Evolutionary conservation across 2,888 invertebrate species (phyloP).

Genomic region (Scaptomyza polygonia): DNA sequence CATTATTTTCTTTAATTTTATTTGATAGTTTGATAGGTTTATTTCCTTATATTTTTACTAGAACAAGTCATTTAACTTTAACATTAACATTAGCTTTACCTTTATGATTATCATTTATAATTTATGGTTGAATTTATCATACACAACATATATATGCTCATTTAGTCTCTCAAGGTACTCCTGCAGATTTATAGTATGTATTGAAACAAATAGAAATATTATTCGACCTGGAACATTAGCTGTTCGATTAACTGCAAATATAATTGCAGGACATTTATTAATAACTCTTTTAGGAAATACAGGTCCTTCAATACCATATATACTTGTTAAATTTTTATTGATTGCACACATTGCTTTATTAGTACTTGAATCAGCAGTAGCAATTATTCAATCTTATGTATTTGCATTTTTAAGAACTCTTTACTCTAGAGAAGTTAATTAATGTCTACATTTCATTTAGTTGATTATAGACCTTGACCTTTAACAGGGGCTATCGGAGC

Average conservation of each 20-base stretch:
- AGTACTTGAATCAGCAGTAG: slow-evolving; percentile 85
- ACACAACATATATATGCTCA: slow-evolving; percentile 88
- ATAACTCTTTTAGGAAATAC: slow-evolving; percentile 86
- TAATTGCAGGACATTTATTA: slow-evolving; percentile 90
- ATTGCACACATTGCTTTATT: slow-evolving; percentile 84
- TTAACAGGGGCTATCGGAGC: slow-evolving; percentile 85
- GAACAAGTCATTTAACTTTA: slow-evolving; percentile 87
- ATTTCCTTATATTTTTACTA: slow-evolving; percentile 90
- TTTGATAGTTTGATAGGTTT: slow-evolving; percentile 88
- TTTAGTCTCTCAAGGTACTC: slow-evolving; percentile 89
- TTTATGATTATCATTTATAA: slow-evolving; percentile 88
- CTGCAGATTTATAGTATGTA: slow-evolving; percentile 87
- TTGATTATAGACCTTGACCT: too few species aligned
- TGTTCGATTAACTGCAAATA: slow-evolving; percentile 90
- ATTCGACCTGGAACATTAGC: slow-evolving; percentile 89
- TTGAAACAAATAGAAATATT: slow-evolving; percentile 90
- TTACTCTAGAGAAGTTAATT: slow-evolving; percentile 88
- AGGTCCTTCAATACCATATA: slow-evolving; percentile 68
- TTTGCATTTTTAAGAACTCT: slow-evolving; percentile 87
- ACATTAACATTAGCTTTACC: slow-evolving; percentile 87
- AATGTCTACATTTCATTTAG: slow-evolving; percentile 64
- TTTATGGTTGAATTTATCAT: slow-evolving; percentile 87
- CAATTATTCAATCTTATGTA: slow-evolving; percentile 87
- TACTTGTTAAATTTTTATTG: slow-evolving; percentile 75
- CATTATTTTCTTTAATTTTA: slow-evolving; percentile 85